Base-by-base conservation (phyloP, 2,888 invertebrate species). In the Trachelus tabidus region DNA sequence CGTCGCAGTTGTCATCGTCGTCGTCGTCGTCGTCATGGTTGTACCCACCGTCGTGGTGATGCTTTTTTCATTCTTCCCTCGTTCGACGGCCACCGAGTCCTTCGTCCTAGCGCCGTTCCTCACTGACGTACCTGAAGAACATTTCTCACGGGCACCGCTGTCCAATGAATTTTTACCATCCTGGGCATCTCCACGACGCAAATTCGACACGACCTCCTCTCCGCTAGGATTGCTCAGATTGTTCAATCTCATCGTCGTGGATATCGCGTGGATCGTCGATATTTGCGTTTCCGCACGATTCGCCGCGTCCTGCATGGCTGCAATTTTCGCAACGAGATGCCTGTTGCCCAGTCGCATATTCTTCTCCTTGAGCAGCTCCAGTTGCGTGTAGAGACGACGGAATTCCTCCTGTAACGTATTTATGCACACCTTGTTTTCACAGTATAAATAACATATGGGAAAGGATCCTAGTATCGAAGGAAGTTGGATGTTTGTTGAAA, bases 241-340 rank as follows among this genome's bases (percentile, higher is more conserved):
- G 92, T 92, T 83, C 86, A 93, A 79, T 92, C 89, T 85, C 77
- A 90, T 81, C 69, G 85, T 87, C 75, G 89, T 87, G 12, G 90
- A 88, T 80, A 90, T 87, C 9, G 88, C 87, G 40, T 90, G 90
- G 69, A 90, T 88, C 30, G 89, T 94, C 69, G 92, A 92, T 0
- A 93, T 88, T n/a, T 93, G 91, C 1, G 94, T 93, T 83, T 95
- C 95, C 75, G 93, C 93, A 12, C 93, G 90, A 37, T 93, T 93
- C 0, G 96, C 95, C 0, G 96, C 96, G 80, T 96, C 96, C 86
- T 96, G 96, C 97, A 97, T 97, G 11, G 96, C 96, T 0, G 94
- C 93, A 82, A 97, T 95, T 87, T 96, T 95, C 77, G 95, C 94
- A 23, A 95, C 95, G 81, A 97, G 92, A 79, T 95, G 94, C 31